Evolutionary conservation across 1,140 invertebrate species (phyloP), one percentile per base, ranked within the genome.

Genomic region (Drosophila equinoxialis): DNA sequence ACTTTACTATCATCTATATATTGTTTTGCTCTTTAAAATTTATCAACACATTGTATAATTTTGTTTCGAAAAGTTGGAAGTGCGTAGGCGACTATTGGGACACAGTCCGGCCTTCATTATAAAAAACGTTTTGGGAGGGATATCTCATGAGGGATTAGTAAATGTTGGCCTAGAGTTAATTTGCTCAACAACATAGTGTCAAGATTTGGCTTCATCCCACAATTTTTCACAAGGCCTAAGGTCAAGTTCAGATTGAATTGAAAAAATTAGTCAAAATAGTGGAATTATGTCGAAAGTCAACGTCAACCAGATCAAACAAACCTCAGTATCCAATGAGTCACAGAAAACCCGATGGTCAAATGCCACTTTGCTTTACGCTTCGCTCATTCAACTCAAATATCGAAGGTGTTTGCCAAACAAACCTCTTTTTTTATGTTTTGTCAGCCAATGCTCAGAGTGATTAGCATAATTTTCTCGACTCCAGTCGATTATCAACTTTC

Each of bases 281-380:
- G 60, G 57, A 77, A 65, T 70, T 41, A 55, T 58, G 33, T 42
- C 69, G 42, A 86, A 78, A 59, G 62, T 37, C 48, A 41, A 61
- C 26, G 63, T 48, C 8, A 23, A 6, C 17, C 45, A 61, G 75
- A 71, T 71, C 74, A 80, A 84, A 61, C 61, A 68, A 59, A 20
- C 58, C 55, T 65, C 39, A 60, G 37, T 76, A 69, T 35, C 63
- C 45, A 61, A 77, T 42, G 81, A 85, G 62, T 76, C 84, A 85
- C 39, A 35, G 71, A 89, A 89, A 79, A 81, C 74, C 84, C 84
- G 85, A 89, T 81, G 84, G 84, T 48, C 85, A 84, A 80, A 76
- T 51, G 51, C 23, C 61, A 68, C 73, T 77, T 71, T 67, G 74
- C 33, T 68, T 54, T 71, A 62, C 54, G 30, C 57, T 37, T 14